Conservation (phyloP, 2,888 invertebrate species). For the Dimorphilus gyrociliatus region DNA sequence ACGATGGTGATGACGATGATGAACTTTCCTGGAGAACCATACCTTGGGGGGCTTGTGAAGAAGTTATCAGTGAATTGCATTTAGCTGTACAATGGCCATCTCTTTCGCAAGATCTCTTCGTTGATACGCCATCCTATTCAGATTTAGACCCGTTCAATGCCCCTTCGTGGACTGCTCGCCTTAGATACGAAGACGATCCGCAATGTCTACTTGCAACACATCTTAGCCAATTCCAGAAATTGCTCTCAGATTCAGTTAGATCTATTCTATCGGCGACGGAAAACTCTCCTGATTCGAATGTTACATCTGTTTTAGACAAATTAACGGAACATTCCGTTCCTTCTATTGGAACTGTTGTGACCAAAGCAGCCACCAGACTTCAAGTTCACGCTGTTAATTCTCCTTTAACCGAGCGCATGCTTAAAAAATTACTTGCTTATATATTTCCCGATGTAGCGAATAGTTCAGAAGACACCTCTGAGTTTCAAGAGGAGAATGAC, state of each 20-base stretch:
- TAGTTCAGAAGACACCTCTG: no score
- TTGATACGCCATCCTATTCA: conserved; percentile 70
- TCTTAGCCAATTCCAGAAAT: no score
- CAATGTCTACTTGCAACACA: conserved; percentile 60
- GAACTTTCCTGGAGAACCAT: no score
- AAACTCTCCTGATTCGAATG: no score
- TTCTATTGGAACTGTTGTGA: conserved; percentile 21
- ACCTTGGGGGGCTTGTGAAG: conserved; percentile 65
- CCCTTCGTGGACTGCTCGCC: conserved; percentile 53
- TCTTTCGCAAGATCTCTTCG: conserved; percentile 63
- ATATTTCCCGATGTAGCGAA: no score
- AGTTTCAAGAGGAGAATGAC: no score
- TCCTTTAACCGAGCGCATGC: conserved; percentile 56
- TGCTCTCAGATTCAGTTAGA: no score
- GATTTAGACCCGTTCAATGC: conserved; percentile 64
- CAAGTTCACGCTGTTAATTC: conserved; percentile 43
- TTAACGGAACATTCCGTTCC: conserved; percentile 52
- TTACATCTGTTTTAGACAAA: conserved; percentile 44
- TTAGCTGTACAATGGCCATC: conserved; percentile 71
- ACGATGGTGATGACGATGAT: neutral
- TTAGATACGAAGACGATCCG: conserved; percentile 48
- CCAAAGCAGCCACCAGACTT: conserved; percentile 17
- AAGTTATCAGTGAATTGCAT: conserved; percentile 60
- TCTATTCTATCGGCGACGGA: no score
- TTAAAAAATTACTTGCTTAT: conserved; percentile 62